Evolutionary conservation across 2,797 vertebrate species (phyloP), one percentile per base, ranked within the genome.

Genomic region (Cuculus canorus): DNA sequence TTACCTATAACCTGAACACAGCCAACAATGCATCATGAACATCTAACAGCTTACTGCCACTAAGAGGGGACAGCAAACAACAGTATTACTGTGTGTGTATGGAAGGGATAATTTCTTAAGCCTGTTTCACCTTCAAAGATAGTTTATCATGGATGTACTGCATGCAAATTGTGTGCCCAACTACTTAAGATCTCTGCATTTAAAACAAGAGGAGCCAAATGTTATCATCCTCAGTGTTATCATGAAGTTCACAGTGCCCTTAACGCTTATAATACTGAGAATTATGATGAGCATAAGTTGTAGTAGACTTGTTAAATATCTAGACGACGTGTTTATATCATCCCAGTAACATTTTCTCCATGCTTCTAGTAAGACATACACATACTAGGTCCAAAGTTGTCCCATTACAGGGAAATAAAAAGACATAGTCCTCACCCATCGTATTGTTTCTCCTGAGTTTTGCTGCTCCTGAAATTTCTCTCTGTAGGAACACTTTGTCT

Each of bases 81-180:
- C n/a, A 3, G 25, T 75, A 88, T 88, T 88, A 77, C n/a, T 0
- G 0, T 18, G 15, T 72, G 73, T 78, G 30, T 68, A 71, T 13
- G 39, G 65, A 92, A 92, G 16, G 19, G 43, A 81, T 75, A 59
- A 91, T 61, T 88, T 83, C 61, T 86, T 81, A 88, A 83, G 50
- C 50, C 47, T 78, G 17, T 93, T 86, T 92, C 80, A 84, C 80
- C 61, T 90, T 91, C 80, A 88, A 23, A 81, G 54, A 35, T 54
- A 83, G 75, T 63, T 90, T 60, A 66, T 56, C 17, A 35, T 19
- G 24, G 43, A 70, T 33, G 39, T 37, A 82, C 48, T 64, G 19
- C 32, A 43, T 3, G 17, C 87, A 92, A 84, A 69, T 32, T 76
- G 48, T 82, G 48, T 64, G 25, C 19, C 23, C 13, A 85, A 30